A percentile compares a stretch with the other conserved stretches of the same genome.
phyloP scores from a whole-genome alignment of 2,113 vertebrate species.

The Deroptyus accipitrinus region DNA sequence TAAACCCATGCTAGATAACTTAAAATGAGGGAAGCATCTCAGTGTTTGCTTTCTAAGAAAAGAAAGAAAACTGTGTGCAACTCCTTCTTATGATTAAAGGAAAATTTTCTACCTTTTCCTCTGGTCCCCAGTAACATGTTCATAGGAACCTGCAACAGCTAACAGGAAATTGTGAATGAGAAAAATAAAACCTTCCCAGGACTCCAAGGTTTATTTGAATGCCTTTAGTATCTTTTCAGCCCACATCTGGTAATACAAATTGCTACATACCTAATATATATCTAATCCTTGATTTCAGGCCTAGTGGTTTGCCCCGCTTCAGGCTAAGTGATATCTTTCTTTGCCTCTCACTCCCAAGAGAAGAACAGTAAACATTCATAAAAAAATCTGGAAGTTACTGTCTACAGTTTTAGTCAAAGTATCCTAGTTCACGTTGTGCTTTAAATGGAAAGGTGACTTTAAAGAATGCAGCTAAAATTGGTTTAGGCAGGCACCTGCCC shows the following conservation, averaged over 20 bases:
- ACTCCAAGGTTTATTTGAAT: neutral
- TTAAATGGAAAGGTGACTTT: neutral
- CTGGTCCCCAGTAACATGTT: neutral
- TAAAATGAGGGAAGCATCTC: neutral
- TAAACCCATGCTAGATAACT: neutral
- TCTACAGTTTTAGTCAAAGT: neutral
- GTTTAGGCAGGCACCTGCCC: accelerated
- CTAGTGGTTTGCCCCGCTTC: neutral
- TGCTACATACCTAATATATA: neutral
- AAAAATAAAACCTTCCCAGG: neutral
- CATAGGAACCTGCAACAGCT: neutral
- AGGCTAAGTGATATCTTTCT: neutral
- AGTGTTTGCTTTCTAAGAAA: neutral
- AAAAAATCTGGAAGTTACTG: neutral
- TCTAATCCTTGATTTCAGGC: neutral
- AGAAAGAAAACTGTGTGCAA: neutral
- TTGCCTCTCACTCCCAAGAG: neutral
- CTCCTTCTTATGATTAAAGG: neutral
- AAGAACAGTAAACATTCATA: neutral
- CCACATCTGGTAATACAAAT: neutral
- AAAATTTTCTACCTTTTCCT: neutral
- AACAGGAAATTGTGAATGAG: neutral
- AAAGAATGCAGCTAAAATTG: neutral
- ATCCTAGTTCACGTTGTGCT: neutral
- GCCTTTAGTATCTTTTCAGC: neutral